These are phyloP conservation scores for Clistopyga incitator DNA, from an alignment of 2,888 invertebrate species.

Conservation along the genomic window DNA sequence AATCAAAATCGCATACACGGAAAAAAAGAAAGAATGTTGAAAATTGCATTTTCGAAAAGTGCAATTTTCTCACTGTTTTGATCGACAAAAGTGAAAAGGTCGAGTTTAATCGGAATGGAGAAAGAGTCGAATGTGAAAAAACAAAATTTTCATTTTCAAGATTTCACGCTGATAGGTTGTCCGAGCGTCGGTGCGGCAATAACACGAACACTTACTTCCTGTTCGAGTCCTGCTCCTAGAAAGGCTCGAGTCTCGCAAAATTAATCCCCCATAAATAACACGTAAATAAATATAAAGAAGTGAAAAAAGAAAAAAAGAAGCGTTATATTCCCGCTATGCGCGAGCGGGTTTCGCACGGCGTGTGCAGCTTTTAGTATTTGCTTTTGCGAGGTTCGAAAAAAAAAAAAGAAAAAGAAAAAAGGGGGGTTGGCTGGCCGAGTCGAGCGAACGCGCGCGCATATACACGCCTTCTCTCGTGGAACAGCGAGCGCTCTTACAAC, in stretches of 20 bases:
- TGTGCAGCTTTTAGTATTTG: conserved; percentile 62
- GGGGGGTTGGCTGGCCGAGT: conserved; percentile 47
- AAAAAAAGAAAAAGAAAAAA: no score
- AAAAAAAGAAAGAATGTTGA: no score
- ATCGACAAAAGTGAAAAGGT: not conserved
- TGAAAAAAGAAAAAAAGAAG: conserved; percentile 21
- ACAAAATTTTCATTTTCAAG: not conserved
- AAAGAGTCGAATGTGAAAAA: not conserved
- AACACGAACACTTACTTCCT: not conserved
- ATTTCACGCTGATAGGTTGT: not conserved
- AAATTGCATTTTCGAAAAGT: no score
- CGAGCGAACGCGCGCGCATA: conserved; percentile 45
- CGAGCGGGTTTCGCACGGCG: conserved; percentile 57
- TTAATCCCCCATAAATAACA: conserved; percentile 9
- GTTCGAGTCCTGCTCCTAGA: conserved; percentile 15
- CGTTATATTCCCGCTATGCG: conserved; percentile 52
- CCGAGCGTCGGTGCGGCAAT: not conserved
- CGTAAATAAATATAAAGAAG: conserved; percentile 29
- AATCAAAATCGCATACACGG: no score
- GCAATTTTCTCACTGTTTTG: no score
- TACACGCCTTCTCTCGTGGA: conserved; percentile 30
- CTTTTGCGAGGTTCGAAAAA: conserved; percentile 48
- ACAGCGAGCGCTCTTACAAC: conserved; percentile 2
- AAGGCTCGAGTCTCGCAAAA: conserved; percentile 22
- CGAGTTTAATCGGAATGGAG: not conserved